Evolutionary conservation across 2,888 invertebrate species (phyloP).

Genomic region (Drosophila paramelanica): DNA sequence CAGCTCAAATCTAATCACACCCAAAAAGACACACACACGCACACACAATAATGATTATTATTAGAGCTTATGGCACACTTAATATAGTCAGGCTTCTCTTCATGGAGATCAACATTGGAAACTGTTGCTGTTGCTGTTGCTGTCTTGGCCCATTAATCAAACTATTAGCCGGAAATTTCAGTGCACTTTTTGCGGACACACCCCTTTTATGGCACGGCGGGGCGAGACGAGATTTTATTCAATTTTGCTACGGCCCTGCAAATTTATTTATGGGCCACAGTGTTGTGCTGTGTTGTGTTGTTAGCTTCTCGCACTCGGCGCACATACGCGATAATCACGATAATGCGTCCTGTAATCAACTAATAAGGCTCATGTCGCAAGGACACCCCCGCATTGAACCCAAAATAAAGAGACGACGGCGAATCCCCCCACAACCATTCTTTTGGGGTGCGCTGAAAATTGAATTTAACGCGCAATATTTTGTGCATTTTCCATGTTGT

Average conservation of each 20-base stretch:
- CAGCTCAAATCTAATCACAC: constrained; percentile 49
- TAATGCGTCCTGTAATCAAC: constrained; percentile 86
- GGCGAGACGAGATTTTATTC: constrained; percentile 42
- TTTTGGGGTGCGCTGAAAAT: constrained; percentile 71
- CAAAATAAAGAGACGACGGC: too few relatives aligned
- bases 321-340: constrained; percentile 85
- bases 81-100: constrained; percentile 11
- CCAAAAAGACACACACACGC: constrained; percentile 4
- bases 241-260: constrained; percentile 45
- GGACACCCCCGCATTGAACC: constrained; percentile 51
- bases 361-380: constrained; percentile 84
- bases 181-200: constrained; percentile 65
- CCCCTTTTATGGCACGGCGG: constrained; percentile 63
- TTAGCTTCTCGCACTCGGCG: constrained; percentile 8
- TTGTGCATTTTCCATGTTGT: constrained; percentile 73
- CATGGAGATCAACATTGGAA: constrained; percentile 20
- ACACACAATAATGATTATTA: constrained; percentile 50
- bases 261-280: constrained; percentile 69
- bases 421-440: constrained; percentile 2
- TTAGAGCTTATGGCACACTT: constrained; percentile 45
- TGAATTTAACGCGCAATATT: constrained; percentile 84
- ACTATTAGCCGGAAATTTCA: constrained; percentile 83
- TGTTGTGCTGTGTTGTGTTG: background rate
- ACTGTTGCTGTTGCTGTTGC: constrained; percentile 56
- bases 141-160: constrained; percentile 84